Percentiles rank a stretch among this genome's conserved stretches.
These are phyloP conservation scores for Drosophila punjabiensis DNA, from an alignment of 1,140 invertebrate species.

Conservation along the genomic window DNA sequence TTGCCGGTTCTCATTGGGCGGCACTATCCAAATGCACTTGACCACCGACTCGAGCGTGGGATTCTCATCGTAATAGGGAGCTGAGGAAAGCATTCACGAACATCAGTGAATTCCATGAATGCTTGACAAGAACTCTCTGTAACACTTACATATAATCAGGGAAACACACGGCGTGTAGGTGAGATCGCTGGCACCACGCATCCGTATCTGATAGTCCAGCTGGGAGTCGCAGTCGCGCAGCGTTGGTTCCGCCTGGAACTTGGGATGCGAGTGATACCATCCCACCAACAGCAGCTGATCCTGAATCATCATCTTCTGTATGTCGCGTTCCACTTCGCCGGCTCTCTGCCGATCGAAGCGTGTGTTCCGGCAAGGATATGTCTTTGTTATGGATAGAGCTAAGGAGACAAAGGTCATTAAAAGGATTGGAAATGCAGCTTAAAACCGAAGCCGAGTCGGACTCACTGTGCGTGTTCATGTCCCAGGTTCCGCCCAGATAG, in stretches of 20 bases:
- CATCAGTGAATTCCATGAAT: not conserved
- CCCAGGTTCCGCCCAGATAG: slow-evolving; percentile 97
- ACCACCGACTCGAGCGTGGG: slow-evolving; percentile 92
- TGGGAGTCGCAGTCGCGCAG: slow-evolving; percentile 96
- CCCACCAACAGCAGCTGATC: slow-evolving; percentile 93
- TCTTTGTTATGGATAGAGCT: slow-evolving; percentile 95
- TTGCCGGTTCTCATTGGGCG: slow-evolving; percentile 95
- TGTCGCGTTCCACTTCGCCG: slow-evolving; percentile 91
- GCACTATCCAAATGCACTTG: slow-evolving; percentile 97
- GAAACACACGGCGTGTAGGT: slow-evolving; percentile 97
- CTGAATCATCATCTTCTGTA: slow-evolving; percentile 92
- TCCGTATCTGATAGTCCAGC: slow-evolving; percentile 96
- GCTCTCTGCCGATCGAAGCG: slow-evolving; percentile 91
- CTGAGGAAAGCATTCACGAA: slow-evolving; percentile 86
- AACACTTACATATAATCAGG: slow-evolving; percentile 93
- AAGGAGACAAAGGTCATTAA: slow-evolving; percentile 31
- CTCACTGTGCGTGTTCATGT: slow-evolving; percentile 96
- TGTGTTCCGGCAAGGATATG: slow-evolving; percentile 94
- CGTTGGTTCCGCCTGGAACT: slow-evolving; percentile 94
- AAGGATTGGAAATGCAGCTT: not conserved
- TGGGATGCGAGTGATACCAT: slow-evolving; percentile 99
- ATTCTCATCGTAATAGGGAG: slow-evolving; percentile 94
- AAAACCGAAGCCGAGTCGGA: slow-evolving; percentile 57
- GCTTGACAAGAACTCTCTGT: not conserved
- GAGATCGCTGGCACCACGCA: slow-evolving; percentile 95